Evolutionary conservation across 2,797 vertebrate species (phyloP), one percentile per base, ranked within the genome.

Genomic region (Coilia nasus): DNA sequence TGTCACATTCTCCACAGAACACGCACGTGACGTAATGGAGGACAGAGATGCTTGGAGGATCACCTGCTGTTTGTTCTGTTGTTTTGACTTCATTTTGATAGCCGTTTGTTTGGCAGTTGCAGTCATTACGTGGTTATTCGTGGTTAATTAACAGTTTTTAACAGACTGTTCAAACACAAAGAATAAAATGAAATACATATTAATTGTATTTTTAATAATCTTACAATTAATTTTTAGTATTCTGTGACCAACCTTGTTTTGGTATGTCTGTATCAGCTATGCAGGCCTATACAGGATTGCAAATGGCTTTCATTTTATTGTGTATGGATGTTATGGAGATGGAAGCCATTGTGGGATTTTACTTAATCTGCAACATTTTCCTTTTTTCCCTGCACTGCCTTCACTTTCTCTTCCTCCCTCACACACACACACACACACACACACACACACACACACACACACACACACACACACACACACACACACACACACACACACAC

Each of bases 401-500:
- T 56, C 54, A 28, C 62, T 4, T 11, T 7, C 60, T 10, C 25
- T 4, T 25, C 0, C 64, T 3, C 64, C 2, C 25, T 4, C 67
- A 75, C 67, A 19, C 67, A 41, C 28, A 75, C 12, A 25, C 62
- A 28, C 23, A 67, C 62, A n/a, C 60, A 23, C 60, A 23, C 62
- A 25, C 56, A 60, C 82, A 83, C 50, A 54, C 7, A 54, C 82
- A 67, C 59, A 64, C 25, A 67, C 35, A 83, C 82, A 44, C 41
- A 35, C 71, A 78, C 71, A 78, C 25, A 78, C 71, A 78, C 71
- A 78, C 71, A 78, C 25, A 31, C 71, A 78, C 25, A 78, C 71
- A 78, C 71, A 78, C 71, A 54, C 50, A 54, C 2, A 54, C 50
- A 54, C 2, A 9, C 50, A 54, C 50, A 82, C 59, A 82, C 44